Conservation (phyloP, 2,888 invertebrate species). For the Seira musarum region DNA sequence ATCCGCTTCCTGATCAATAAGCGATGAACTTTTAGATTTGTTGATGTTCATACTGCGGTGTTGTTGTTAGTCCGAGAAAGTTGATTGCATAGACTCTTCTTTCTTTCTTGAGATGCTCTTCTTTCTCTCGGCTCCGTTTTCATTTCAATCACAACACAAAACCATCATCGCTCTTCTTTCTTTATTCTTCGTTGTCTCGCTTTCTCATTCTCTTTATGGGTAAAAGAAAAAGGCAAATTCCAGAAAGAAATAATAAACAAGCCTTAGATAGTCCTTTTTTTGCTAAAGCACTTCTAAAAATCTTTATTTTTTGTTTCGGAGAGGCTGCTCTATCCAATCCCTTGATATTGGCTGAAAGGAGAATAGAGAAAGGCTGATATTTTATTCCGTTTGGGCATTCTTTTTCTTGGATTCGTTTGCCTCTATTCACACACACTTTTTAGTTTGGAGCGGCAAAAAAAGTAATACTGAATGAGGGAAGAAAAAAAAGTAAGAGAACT, state of each 20-base stretch:
- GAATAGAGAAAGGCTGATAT: constrained; percentile 41
- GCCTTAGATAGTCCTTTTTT: not conserved
- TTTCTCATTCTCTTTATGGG: constrained; percentile 6
- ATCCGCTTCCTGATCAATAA: constrained; percentile 56
- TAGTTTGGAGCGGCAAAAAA: constrained; percentile 11
- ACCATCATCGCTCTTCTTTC: constrained; percentile 21
- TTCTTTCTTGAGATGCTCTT: not conserved
- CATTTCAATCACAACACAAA: constrained; percentile 9
- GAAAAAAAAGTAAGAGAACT: not conserved
- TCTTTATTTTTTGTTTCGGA: constrained; percentile 8
- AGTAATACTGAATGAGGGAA: not conserved
- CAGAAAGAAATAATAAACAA: constrained; percentile 27
- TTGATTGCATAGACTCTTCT: too few species aligned
- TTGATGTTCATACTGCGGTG: constrained; percentile 46
- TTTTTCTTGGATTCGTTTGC: constrained; percentile 39
- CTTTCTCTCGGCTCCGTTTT: not conserved
- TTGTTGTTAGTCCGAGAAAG: too few species aligned
- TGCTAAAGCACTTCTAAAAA: not conserved
- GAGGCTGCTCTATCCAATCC: not conserved
- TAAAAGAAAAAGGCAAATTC: constrained; percentile 37
- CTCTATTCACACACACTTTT: constrained; percentile 27
- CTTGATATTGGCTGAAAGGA: not conserved
- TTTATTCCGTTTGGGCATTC: constrained; percentile 57
- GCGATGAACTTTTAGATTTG: constrained; percentile 58
- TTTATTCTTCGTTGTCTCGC: constrained; percentile 31